These are phyloP conservation scores for Lochmaea capreae DNA, from an alignment of 2,888 invertebrate genomes.

Conservation along the genomic window DNA sequence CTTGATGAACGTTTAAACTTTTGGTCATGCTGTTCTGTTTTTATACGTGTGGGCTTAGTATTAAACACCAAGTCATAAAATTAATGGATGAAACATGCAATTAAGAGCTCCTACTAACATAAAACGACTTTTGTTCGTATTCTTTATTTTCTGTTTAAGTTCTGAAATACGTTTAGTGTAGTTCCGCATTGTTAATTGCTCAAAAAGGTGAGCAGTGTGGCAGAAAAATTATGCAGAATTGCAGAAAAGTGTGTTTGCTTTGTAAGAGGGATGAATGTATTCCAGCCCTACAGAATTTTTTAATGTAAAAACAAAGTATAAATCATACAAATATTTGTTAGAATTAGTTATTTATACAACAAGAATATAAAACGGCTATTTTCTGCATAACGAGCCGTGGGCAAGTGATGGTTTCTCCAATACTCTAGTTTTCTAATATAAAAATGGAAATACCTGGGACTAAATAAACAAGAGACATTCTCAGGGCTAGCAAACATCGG, in stretches of 20 bases:
- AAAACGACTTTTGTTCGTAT: background rate
- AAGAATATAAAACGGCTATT: too few species aligned
- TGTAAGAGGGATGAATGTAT: background rate
- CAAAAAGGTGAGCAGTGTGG: constrained; percentile 11
- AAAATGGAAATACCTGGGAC: too few species aligned
- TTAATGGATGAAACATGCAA: background rate
- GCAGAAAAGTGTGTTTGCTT: constrained; percentile 3
- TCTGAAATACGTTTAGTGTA: constrained; percentile 4
- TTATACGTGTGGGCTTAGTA: background rate
- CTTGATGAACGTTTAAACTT: too few species aligned
- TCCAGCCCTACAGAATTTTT: background rate
- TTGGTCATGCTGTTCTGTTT: background rate
- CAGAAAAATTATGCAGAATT: constrained; percentile 9
- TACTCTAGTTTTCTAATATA: too few species aligned
- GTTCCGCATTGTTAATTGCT: constrained; percentile 20
- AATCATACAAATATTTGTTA: too few species aligned
- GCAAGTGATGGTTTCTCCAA: too few species aligned
- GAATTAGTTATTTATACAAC: too few species aligned
- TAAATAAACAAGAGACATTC: too few species aligned
- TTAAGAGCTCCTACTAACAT: background rate
- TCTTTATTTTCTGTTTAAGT: background rate
- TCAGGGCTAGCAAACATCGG: too few species aligned
- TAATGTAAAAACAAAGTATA: too few species aligned
- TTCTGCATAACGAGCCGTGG: too few species aligned
- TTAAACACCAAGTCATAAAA: background rate